These are phyloP conservation scores for Sciurus vulgaris DNA, from an alignment of 2,797 vertebrate genomes.

Conservation along the genomic window DNA sequence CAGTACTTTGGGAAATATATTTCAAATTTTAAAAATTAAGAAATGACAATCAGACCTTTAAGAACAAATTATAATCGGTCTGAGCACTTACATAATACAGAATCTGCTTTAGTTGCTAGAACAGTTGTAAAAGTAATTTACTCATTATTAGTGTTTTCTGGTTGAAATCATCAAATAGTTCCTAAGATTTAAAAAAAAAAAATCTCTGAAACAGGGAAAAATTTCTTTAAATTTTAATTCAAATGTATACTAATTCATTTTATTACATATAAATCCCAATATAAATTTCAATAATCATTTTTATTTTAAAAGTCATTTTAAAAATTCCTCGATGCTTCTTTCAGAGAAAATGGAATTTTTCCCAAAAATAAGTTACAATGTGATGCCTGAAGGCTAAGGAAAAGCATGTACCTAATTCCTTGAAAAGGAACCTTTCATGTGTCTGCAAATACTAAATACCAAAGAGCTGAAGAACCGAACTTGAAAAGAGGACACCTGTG, in stretches of 20 bases:
- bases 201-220: conserved; percentile 24
- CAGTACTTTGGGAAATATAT: conserved; percentile 49
- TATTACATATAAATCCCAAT: conserved; percentile 62
- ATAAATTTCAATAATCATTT: conserved; percentile 68
- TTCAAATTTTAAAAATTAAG: conserved; percentile 59
- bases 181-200: not conserved
- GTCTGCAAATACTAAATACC: conserved; percentile 74
- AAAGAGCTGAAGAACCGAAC: conserved; percentile 45
- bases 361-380: conserved; percentile 46
- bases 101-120: conserved; percentile 26
- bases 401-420: not conserved
- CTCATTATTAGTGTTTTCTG: conserved; percentile 25
- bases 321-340: conserved; percentile 53
- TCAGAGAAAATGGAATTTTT: conserved; percentile 60
- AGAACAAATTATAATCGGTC: conserved; percentile 31
- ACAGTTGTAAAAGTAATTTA: not conserved
- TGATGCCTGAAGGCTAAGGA: conserved; percentile 10
- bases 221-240: conserved; percentile 36
- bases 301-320: conserved; percentile 68
- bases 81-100: not conserved
- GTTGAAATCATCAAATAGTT: conserved; percentile 22
- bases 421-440: conserved; percentile 64
- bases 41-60: conserved; percentile 51
- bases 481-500: conserved; percentile 56
- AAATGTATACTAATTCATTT: conserved; percentile 53